phyloP scores from a whole-genome alignment of 2,113 vertebrate species.

The Synchiropus splendidus region DNA sequence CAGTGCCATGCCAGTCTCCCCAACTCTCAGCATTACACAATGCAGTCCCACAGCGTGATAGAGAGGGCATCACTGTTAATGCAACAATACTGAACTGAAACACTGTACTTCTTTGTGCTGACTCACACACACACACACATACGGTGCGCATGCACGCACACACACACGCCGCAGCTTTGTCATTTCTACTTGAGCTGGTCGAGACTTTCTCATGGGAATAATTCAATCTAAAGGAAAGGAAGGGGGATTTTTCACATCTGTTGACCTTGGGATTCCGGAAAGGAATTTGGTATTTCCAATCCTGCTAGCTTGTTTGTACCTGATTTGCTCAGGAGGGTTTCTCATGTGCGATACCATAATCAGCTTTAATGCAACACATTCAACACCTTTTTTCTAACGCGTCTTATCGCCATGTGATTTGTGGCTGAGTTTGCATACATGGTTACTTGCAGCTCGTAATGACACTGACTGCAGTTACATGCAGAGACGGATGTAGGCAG shows the following conservation, averaged over 20 bases:
- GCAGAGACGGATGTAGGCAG: too few species aligned
- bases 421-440: conserved; percentile 4
- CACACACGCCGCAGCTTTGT: conserved; percentile 2
- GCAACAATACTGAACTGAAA: conserved; percentile 12
- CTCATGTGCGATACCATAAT: conserved; percentile 17
- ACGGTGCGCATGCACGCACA: not conserved
- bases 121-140: not conserved
- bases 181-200: conserved; percentile 17
- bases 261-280: conserved; percentile 4
- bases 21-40: too few species aligned
- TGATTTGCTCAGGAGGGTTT: too few species aligned
- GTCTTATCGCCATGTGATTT: conserved; percentile 10
- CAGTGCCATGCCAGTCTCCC: too few species aligned
- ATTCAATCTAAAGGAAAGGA: not conserved
- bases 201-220: conserved; percentile 55
- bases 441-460: too few species aligned
- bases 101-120: not conserved
- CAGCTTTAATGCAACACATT: conserved; percentile 19
- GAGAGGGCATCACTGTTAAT: conserved; percentile 10
- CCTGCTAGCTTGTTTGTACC: conserved; percentile 1
- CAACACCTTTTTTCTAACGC: conserved; percentile 2
- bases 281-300: conserved; percentile 39
- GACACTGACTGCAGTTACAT: too few species aligned
- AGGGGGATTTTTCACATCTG: too few species aligned
- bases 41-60: too few species aligned